phyloP scores from a whole-genome alignment of 1,140 invertebrate genomes.

The Drosophila nasuta region DNA sequence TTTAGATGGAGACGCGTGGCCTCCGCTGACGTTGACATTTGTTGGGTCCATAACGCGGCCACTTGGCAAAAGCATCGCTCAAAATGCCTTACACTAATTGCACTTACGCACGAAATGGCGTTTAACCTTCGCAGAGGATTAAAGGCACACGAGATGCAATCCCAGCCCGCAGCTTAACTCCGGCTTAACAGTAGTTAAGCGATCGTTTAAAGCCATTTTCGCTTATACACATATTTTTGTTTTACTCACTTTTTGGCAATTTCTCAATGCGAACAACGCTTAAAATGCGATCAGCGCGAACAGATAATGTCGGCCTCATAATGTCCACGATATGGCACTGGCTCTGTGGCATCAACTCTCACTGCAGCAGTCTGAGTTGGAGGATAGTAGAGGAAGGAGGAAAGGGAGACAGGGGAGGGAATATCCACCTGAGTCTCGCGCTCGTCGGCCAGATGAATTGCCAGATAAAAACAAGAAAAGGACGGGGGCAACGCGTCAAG shows the following conservation, averaged over 20 bases:
- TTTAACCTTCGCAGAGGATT: constrained; percentile 62
- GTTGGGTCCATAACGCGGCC: constrained; percentile 33
- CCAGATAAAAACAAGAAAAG: constrained; percentile 39
- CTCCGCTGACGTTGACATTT: constrained; percentile 29
- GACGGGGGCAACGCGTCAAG: constrained; percentile 62
- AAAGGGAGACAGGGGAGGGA: not conserved
- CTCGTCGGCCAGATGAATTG: constrained; percentile 43
- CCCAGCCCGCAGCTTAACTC: constrained; percentile 37
- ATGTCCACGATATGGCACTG: constrained; percentile 52
- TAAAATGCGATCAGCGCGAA: constrained; percentile 62
- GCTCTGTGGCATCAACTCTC: constrained; percentile 19
- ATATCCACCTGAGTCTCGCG: constrained; percentile 36
- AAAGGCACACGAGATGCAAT: constrained; percentile 44
- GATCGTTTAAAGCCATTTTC: constrained; percentile 71
- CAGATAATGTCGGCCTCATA: constrained; percentile 71
- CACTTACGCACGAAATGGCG: constrained; percentile 74
- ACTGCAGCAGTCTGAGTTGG: not conserved
- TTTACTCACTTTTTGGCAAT: constrained; percentile 52
- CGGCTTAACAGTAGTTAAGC: constrained; percentile 82
- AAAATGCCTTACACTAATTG: constrained; percentile 79
- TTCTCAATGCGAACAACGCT: constrained; percentile 72
- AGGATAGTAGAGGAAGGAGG: no score
- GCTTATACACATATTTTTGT: not conserved
- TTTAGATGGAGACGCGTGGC: constrained; percentile 31
- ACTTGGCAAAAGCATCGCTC: constrained; percentile 59